These are phyloP conservation scores for Armadillidium nasatum DNA, from an alignment of 1,140 invertebrate genomes.

Conservation along the genomic window DNA sequence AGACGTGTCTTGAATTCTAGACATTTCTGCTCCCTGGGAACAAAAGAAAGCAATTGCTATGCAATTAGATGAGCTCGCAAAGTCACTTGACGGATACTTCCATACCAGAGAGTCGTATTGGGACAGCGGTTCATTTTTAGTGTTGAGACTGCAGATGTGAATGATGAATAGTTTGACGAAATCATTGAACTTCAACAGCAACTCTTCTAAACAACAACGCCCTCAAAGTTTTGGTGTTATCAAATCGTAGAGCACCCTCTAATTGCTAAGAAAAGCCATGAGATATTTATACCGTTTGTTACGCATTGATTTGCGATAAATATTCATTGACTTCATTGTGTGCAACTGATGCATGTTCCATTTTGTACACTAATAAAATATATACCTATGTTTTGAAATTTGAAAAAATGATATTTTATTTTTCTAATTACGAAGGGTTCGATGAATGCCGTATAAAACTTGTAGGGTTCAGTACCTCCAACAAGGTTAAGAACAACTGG, in stretches of 20 bases:
- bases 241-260: slow-evolving; percentile 8
- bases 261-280: slow-evolving; percentile 7
- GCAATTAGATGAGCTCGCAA: slow-evolving; percentile 25
- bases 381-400: too few species aligned
- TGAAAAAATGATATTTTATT: too few species aligned
- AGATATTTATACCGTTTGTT: slow-evolving; percentile 19
- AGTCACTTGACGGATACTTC: slow-evolving; percentile 26
- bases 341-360: too few species aligned
- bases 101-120: slow-evolving; percentile 16
- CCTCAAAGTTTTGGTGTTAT: slow-evolving; percentile 16
- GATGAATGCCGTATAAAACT: too few species aligned
- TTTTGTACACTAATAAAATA: too few species aligned
- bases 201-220: slow-evolving; percentile 14
- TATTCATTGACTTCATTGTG: too few species aligned
- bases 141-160: slow-evolving; percentile 8
- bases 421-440: too few species aligned
- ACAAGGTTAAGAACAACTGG: too few species aligned
- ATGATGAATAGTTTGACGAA: slow-evolving; percentile 9
- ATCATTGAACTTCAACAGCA: slow-evolving; percentile 16
- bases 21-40: slow-evolving; percentile 13
- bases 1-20: slow-evolving; percentile 4
- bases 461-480: too few species aligned
- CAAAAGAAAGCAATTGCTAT: slow-evolving; percentile 20
- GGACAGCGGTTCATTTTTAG: not conserved
- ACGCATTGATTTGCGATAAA: too few species aligned